These are phyloP conservation scores for Ectemnius cavifrons DNA, from an alignment of 2,888 invertebrate species.

Conservation along the genomic window DNA sequence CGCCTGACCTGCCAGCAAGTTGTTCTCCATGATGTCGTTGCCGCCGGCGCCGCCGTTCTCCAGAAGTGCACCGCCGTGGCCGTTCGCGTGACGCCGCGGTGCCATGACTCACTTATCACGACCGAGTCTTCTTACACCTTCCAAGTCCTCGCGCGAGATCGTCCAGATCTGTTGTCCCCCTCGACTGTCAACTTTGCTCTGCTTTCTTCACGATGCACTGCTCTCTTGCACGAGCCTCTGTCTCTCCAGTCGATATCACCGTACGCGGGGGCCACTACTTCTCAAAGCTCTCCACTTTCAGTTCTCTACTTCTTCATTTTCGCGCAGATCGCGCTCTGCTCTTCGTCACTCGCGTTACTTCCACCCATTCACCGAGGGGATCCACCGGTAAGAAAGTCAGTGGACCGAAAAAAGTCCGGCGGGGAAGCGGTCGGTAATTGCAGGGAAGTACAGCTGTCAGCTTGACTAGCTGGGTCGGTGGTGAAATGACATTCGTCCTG, in stretches of 20 bases:
- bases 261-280: neutral
- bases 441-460: neutral
- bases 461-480: too few species aligned
- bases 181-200: neutral
- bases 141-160: neutral
- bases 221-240: neutral
- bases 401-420: neutral
- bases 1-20: slow-evolving; percentile 69
- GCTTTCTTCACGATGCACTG: neutral
- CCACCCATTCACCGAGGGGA: slow-evolving; percentile 1
- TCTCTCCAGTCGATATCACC: neutral
- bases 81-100: slow-evolving; percentile 73
- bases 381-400: neutral
- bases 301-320: slow-evolving; percentile 43
- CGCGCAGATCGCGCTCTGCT: slow-evolving; percentile 30
- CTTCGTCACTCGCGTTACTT: slow-evolving; percentile 43
- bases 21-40: slow-evolving; percentile 64
- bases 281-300: neutral
- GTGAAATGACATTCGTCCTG: neutral
- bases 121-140: neutral
- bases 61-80: slow-evolving; percentile 67
- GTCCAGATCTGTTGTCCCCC: slow-evolving; percentile 3
- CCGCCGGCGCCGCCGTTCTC: slow-evolving; percentile 59
- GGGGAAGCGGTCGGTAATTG: neutral
- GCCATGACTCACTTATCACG: slow-evolving; percentile 64